Percentiles rank a stretch among this genome's conserved stretches.
Conservation (phyloP, 2,113 vertebrate species). For the Pavo muticus region DNA sequence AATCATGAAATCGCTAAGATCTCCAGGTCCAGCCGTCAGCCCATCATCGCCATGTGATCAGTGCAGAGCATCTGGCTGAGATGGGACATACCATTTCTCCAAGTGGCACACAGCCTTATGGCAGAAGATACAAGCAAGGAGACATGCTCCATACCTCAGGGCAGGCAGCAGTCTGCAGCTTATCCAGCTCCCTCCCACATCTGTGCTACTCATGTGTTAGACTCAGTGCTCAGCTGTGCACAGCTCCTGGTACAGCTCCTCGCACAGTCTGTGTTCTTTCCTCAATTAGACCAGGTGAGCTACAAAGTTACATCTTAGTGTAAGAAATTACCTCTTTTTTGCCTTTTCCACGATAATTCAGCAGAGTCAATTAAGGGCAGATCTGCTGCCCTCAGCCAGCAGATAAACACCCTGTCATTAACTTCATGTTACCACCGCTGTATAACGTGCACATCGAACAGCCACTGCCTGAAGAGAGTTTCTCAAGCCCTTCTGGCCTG, state of each 20-base stretch:
- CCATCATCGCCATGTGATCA: no score
- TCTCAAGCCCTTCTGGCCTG: background rate
- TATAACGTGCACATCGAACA: background rate
- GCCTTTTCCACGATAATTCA: background rate
- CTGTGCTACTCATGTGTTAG: background rate
- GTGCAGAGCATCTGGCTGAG: background rate
- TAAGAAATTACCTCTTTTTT: background rate
- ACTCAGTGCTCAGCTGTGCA: background rate
- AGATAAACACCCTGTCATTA: background rate
- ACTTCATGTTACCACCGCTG: background rate
- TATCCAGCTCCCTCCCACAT: no score
- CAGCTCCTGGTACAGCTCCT: background rate
- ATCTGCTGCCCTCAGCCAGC: no score
- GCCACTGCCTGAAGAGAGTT: background rate
- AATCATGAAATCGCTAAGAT: no score
- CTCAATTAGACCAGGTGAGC: background rate
- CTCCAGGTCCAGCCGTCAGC: no score
- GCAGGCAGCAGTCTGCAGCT: background rate
- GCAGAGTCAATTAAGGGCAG: background rate
- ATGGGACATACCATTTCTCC: background rate
- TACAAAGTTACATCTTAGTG: background rate
- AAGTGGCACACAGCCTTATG: background rate
- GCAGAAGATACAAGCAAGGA: rapidly evolving
- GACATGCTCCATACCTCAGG: background rate
- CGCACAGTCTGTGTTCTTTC: background rate